Percentiles rank a stretch among this genome's conserved stretches.
Conservation (phyloP, 1,140 invertebrate genomes). For the Papilio dardanus region DNA sequence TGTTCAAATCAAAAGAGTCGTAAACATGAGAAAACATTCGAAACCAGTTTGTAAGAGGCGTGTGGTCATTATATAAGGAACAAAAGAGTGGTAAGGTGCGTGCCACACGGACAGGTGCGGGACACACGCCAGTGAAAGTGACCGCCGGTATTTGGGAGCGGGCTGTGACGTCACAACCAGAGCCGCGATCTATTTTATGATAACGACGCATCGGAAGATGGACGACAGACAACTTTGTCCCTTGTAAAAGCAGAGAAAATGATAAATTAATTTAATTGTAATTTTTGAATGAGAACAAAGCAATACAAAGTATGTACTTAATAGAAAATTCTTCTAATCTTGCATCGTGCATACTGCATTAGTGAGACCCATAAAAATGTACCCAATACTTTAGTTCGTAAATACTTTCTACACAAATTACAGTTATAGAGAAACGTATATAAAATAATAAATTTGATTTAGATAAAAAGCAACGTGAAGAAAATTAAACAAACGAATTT, state of each 20-base stretch:
- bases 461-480: background rate
- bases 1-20: no score
- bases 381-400: background rate
- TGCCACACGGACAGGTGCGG: slow-evolving; percentile 50
- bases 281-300: no score
- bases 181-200: slow-evolving; percentile 7
- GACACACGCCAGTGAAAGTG: slow-evolving; percentile 66
- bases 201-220: background rate
- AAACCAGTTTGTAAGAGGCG: slow-evolving; percentile 40
- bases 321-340: background rate
- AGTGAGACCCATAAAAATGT: slow-evolving; percentile 2
- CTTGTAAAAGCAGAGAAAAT: background rate
- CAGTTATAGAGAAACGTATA: background rate
- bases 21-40: background rate
- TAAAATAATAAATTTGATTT: slow-evolving; percentile 1
- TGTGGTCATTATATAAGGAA: slow-evolving; percentile 48
- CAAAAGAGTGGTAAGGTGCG: slow-evolving; percentile 44
- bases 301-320: background rate
- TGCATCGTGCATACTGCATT: background rate
- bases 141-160: slow-evolving; percentile 70
- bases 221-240: background rate
- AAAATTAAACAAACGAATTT: slow-evolving; percentile 9
- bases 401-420: background rate
- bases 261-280: no score
- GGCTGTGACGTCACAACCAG: slow-evolving; percentile 64